Evolutionary conservation across 2,888 invertebrate species (phyloP).

Genomic region (Pseudococcus longispinus): DNA sequence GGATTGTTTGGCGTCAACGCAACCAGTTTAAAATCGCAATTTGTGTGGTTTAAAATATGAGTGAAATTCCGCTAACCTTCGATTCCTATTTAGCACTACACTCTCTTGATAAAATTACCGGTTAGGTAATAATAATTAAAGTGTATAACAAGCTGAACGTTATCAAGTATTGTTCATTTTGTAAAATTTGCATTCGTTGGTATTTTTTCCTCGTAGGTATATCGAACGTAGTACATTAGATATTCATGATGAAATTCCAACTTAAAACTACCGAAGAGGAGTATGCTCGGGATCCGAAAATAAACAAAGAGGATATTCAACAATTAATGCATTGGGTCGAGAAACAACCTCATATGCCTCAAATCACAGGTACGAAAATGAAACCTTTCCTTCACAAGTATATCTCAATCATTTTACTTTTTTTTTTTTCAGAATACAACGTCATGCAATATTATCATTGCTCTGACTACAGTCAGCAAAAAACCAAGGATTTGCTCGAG

Average conservation of each 20-base stretch:
- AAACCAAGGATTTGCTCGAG: constrained; percentile 58
- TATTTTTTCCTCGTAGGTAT: not conserved
- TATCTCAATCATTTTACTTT: not conserved
- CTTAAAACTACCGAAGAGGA: constrained; percentile 57
- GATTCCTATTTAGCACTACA: not conserved
- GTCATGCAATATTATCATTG: constrained; percentile 59
- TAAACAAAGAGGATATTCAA: constrained; percentile 59
- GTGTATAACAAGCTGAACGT: not conserved
- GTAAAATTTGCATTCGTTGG: not conserved
- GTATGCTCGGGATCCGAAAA: constrained; percentile 59
- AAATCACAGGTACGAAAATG: constrained; percentile 44
- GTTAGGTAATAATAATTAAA: not conserved
- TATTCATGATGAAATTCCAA: constrained; percentile 46
- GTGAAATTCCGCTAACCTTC: constrained; percentile 9
- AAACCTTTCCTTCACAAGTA: not conserved
- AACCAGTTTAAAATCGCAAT: constrained; percentile 12
- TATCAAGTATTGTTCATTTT: not conserved
- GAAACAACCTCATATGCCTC: constrained; percentile 58
- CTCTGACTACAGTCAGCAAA: constrained; percentile 58
- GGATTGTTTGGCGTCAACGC: not conserved
- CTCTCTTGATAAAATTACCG: not conserved
- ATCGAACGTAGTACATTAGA: not conserved
- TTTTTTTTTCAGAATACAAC: constrained; percentile 58
- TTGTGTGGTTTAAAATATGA: not conserved
- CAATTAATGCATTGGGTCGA: constrained; percentile 59